Evolutionary conservation across 2,113 vertebrate species (phyloP), one percentile per base, ranked within the genome.

Genomic region (Spheniscus mendiculus): DNA sequence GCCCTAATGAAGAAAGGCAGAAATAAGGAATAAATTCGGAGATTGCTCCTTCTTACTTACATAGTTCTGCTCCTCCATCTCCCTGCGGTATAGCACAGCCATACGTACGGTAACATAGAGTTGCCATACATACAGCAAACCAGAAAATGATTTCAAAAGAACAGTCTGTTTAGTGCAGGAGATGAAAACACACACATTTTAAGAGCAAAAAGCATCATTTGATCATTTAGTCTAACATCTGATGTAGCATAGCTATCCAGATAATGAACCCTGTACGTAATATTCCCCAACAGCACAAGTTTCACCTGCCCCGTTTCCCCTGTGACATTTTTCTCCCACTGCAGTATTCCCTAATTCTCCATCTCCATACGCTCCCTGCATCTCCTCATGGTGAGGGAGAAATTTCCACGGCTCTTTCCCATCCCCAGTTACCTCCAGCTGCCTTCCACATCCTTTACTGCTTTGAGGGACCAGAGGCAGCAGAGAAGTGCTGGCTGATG

Each of bases 51-150:
- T 29, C 36, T 50, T 47, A 9, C 23, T 52, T 17, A 21, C 0
- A 1, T 17, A 45, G 36, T 19, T 38, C 59, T 44, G 50, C 58
- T 66, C 27, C 44, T 65, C 27, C 1, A 0, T 32, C 59, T 79
- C 52, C 23, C 27, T 25, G 50, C 0, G 2, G 50, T 10, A 32
- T 7, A 79, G 42, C 42, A 58, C 58, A 50, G 36, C 19, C 58
- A 18, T 10, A 40, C 34, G 15, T 14, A 65, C 1, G 0, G 27
- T 56, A 65, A 26, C 1, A 8, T 1, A 38, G 30, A 22, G 5
- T 70, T 32, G 50, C 34, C 25, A 19, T 30, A 29, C 22, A 40
- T 14, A 65, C 5, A 72, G 38, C 42, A 52, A 71, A 44, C 6
- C 10, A 77, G 42, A 50, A 71, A 71, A 59, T 6, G 5, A 27